Evolutionary conservation across 2,113 vertebrate species (phyloP), one percentile per base, ranked within the genome.

Genomic region (Lycocorax pyrrhopterus): DNA sequence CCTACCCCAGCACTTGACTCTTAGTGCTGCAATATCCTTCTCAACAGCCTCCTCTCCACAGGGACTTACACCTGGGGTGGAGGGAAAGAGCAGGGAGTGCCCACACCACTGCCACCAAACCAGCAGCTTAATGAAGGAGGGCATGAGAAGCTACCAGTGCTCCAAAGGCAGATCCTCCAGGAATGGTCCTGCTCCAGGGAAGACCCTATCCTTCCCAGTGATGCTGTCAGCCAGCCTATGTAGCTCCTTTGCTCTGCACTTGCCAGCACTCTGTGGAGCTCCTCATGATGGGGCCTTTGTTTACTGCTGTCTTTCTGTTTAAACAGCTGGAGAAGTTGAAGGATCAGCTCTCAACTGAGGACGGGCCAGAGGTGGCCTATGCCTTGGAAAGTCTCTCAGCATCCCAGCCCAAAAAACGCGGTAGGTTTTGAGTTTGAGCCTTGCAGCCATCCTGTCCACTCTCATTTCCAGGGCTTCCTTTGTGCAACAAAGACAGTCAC

Each of bases 241-340:
- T 13, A 37, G 35, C 35, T 49, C 39, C 67, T 74, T 14, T 7
- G 5, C 22, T 19, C 33, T 74, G 39, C 5, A 12, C n/a, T 77
- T 55, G 33, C 52, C 56, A 83, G 56, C 10, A 13, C 0, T 4
- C 20, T 53, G n/a, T 33, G 13, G 35, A 87, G 51, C 39, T 43
- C 41, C 44, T 87, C 25, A 1, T 1, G 10, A 2, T 13, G 39
- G 58, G 43, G 15, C 37, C n/a, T 46, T 90, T 60, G 32, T 52
- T 95, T 73, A 94, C 87, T 84, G 43, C 23, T 80, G 26, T 88
- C 27, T 94, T 91, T 96, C n/a, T 79, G 89, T 94, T 96, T 66
- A 58, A 87, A 91, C 51, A 97, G 96, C 87, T 97, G 92, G 93
- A 97, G 92, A 97, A 96, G 39, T 89, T 97, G 49, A 97, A 97